Percentiles rank a stretch among this genome's conserved stretches.
These are phyloP conservation scores for Paralvinella palmiformis DNA, from an alignment of 1,140 invertebrate genomes.

Conservation along the genomic window DNA sequence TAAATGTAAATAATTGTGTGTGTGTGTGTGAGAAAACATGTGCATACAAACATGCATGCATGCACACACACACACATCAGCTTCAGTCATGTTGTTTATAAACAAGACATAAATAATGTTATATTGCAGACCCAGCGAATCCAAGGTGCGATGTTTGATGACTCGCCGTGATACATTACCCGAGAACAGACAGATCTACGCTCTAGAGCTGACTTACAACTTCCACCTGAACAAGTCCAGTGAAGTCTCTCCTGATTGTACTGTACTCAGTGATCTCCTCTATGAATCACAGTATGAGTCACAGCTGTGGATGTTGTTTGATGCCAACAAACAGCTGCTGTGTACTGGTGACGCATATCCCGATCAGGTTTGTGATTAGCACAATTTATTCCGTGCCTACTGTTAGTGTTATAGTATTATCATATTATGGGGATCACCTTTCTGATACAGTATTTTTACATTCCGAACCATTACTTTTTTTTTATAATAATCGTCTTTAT, in stretches of 20 bases:
- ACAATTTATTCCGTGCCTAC: no score
- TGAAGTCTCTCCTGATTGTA: slow-evolving; percentile 73
- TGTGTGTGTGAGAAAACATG: no score
- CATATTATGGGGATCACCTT: no score
- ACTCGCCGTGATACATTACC: slow-evolving; percentile 74
- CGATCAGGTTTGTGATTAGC: slow-evolving; percentile 66
- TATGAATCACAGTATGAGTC: slow-evolving; percentile 94
- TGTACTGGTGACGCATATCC: slow-evolving; percentile 84
- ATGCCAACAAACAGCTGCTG: slow-evolving; percentile 82
- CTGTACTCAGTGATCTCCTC: slow-evolving; percentile 75
- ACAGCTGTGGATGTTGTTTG: slow-evolving; percentile 93
- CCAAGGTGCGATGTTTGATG: slow-evolving; percentile 66
- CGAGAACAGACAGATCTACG: slow-evolving; percentile 79
- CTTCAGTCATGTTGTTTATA: no score
- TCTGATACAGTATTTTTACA: no score
- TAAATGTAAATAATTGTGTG: no score
- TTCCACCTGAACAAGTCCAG: slow-evolving; percentile 74
- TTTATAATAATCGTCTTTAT: no score
- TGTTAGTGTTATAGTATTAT: no score
- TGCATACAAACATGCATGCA: no score
- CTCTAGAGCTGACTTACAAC: slow-evolving; percentile 77
- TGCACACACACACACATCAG: no score
- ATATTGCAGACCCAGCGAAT: slow-evolving; percentile 65
- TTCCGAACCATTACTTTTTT: no score
- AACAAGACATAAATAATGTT: no score